Percentiles rank a stretch among this genome's conserved stretches.
Evolutionary conservation across 1,140 invertebrate species (phyloP).

Genomic region (Aphelinus certus): DNA sequence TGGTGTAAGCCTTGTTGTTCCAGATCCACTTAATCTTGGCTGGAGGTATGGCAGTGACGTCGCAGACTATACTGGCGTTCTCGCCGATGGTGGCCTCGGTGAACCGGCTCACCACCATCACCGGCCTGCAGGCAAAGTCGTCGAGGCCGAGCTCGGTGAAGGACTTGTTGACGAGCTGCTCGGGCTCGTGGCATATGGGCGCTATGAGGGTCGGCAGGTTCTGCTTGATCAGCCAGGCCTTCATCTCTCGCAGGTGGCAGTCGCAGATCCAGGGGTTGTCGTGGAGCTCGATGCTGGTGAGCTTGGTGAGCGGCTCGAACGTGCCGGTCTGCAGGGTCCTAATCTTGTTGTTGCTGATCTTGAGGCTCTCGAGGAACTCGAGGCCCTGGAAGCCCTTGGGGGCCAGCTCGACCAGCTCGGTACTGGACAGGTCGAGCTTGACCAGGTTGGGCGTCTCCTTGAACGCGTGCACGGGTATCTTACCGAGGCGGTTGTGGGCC

Average conservation of each 20-base stretch:
- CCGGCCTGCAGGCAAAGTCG: slow-evolving; percentile 88
- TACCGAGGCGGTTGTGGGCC: slow-evolving; percentile 82
- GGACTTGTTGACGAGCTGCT: slow-evolving; percentile 72
- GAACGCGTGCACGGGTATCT: slow-evolving; percentile 81
- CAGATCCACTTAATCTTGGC: slow-evolving; percentile 87
- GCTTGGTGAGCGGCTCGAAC: slow-evolving; percentile 75
- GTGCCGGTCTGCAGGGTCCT: slow-evolving; percentile 76
- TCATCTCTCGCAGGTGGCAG: slow-evolving; percentile 82
- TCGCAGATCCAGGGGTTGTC: slow-evolving; percentile 94
- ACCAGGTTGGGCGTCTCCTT: slow-evolving; percentile 78
- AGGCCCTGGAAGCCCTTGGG: slow-evolving; percentile 82
- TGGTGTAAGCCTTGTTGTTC: slow-evolving; percentile 82
- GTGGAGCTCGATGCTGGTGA: slow-evolving; percentile 86
- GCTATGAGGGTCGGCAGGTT: slow-evolving; percentile 83
- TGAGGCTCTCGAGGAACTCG: slow-evolving; percentile 80
- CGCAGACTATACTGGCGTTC: slow-evolving; percentile 85
- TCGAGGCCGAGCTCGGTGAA: slow-evolving; percentile 81
- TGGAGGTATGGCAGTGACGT: slow-evolving; percentile 81
- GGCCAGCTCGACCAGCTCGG: slow-evolving; percentile 80
- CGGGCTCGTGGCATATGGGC: slow-evolving; percentile 79
- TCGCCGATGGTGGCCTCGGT: slow-evolving; percentile 82
- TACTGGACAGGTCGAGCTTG: slow-evolving; percentile 85
- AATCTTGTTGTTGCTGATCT: slow-evolving; percentile 83
- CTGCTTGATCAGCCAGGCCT: slow-evolving; percentile 83
- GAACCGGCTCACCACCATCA: slow-evolving; percentile 80